Percentiles rank a stretch among this genome's conserved stretches.
phyloP scores from a whole-genome alignment of 2,888 invertebrate genomes.

The Troides aeacus region DNA sequence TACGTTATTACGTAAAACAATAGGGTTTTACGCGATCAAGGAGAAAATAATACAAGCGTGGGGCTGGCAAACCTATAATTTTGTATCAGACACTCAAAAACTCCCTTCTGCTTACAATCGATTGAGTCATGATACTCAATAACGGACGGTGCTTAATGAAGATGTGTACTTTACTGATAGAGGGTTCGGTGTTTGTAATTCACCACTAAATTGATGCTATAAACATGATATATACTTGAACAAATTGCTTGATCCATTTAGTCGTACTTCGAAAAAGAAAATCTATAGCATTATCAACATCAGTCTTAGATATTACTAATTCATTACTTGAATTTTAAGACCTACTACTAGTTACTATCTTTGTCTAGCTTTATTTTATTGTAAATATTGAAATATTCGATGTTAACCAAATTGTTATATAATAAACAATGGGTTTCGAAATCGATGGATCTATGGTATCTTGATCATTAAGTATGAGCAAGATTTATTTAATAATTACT shows the following conservation, averaged over 20 bases:
- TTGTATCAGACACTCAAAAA: conserved; percentile 61
- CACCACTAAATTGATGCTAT: conserved; percentile 25
- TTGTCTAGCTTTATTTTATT: too few relatives aligned
- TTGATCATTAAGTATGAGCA: too few relatives aligned
- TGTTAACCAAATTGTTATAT: too few relatives aligned
- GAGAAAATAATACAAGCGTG: conserved; percentile 40
- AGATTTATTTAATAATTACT: too few relatives aligned
- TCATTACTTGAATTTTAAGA: too few relatives aligned
- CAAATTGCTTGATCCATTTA: conserved; percentile 36
- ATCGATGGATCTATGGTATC: too few relatives aligned
- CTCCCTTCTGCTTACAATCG: conserved; percentile 53
- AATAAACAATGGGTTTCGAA: too few relatives aligned
- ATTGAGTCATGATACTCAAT: conserved; percentile 73
- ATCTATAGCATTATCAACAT: not conserved
- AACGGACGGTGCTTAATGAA: conserved; percentile 57
- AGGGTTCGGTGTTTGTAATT: conserved; percentile 56
- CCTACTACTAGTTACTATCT: too few relatives aligned
- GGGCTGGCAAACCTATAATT: conserved; percentile 63
- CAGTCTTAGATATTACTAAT: not conserved
- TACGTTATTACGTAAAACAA: conserved; percentile 27
- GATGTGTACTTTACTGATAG: conserved; percentile 62
- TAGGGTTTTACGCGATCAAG: conserved; percentile 20
- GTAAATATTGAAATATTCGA: too few relatives aligned
- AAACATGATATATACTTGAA: conserved; percentile 63
- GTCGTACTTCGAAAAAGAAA: not conserved